Conservation (phyloP, 1,140 invertebrate genomes). For the Drosophila grimshawi region DNA sequence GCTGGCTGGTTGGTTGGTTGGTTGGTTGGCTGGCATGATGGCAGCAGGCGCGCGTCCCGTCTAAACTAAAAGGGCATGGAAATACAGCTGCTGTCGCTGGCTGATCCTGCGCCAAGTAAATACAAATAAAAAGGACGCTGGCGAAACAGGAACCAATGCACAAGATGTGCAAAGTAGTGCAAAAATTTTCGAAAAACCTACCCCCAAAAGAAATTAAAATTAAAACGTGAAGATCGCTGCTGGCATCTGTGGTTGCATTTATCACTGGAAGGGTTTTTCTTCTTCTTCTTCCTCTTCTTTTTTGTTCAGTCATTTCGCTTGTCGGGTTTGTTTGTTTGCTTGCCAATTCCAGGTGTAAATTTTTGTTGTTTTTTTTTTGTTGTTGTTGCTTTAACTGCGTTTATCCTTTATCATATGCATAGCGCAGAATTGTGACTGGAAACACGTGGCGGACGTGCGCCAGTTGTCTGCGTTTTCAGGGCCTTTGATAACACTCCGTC, state of each 20-base stretch:
- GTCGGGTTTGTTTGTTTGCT: constrained; percentile 60
- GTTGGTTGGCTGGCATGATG: too few species aligned
- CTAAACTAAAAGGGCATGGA: constrained; percentile 31
- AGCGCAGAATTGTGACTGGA: constrained; percentile 24
- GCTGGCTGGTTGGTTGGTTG: too few species aligned
- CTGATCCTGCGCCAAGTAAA: constrained; percentile 39
- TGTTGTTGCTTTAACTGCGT: background rate
- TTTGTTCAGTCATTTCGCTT: constrained; percentile 4
- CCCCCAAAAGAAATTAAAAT: constrained; percentile 36
- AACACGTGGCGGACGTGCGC: constrained; percentile 75
- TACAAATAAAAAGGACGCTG: constrained; percentile 58
- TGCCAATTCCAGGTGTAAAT: constrained; percentile 83
- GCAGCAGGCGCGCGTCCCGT: constrained; percentile 74
- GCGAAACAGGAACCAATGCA: constrained; percentile 69
- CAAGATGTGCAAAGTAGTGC: constrained; percentile 37
- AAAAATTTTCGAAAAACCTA: constrained; percentile 47
- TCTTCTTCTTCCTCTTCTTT: constrained; percentile 3
- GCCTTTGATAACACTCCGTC: constrained; percentile 51
- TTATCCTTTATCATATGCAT: constrained; percentile 19
- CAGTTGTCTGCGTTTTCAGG: constrained; percentile 57
- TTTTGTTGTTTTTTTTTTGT: constrained; percentile 18
- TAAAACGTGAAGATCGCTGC: constrained; percentile 31
- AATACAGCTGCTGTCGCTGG: constrained; percentile 76
- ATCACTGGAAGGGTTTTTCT: constrained; percentile 49
- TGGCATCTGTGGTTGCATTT: constrained; percentile 73